Percentiles rank a stretch among this genome's conserved stretches.
phyloP scores from a whole-genome alignment of 1,140 invertebrate genomes.

The Andrena cerasifolii region DNA sequence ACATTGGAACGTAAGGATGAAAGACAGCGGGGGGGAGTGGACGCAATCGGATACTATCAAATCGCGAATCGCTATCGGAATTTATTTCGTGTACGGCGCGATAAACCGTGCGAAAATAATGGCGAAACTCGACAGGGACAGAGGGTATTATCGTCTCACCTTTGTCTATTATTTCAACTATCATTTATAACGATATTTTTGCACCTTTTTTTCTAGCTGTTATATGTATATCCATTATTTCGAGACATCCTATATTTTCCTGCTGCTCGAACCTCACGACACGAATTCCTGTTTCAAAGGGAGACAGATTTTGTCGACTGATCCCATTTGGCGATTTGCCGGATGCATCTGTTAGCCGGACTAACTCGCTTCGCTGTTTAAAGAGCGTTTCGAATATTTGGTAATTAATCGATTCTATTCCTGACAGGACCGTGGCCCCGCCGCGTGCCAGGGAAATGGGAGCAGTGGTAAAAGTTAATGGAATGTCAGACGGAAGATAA shows the following conservation, averaged over 20 bases:
- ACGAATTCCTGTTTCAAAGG: conserved; percentile 8
- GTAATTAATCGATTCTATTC: conserved; percentile 48
- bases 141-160: neutral
- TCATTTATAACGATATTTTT: neutral
- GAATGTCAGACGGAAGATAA: conserved; percentile 21
- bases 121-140: conserved; percentile 21
- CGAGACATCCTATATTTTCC: neutral
- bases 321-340: conserved; percentile 24
- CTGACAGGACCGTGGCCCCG: neutral
- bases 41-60: conserved; percentile 35
- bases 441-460: conserved; percentile 14
- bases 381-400: conserved; percentile 42
- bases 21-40: neutral
- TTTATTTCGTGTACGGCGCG: conserved; percentile 19
- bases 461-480: conserved; percentile 29
- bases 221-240: too few species aligned
- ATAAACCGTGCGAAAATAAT: conserved; percentile 7
- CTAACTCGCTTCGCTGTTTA: conserved; percentile 4
- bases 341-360: neutral
- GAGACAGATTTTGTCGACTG: neutral
- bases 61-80: conserved; percentile 14
- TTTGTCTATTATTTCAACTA: conserved; percentile 2
- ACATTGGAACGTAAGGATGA: conserved; percentile 30
- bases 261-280: neutral
- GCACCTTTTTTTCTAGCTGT: too few species aligned